Conservation (phyloP, 1,140 invertebrate species). For the Chelonus insularis region DNA sequence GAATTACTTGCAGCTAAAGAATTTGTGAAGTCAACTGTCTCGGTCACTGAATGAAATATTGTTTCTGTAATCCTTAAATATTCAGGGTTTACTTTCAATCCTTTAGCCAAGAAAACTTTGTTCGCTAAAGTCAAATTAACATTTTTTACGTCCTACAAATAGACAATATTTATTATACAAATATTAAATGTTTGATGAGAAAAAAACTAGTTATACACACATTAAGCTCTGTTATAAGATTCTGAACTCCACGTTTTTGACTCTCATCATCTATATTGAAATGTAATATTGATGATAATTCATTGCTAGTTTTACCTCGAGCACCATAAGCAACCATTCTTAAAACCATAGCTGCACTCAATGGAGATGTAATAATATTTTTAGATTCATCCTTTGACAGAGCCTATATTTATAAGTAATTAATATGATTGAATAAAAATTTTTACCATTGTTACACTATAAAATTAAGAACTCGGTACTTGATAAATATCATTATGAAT, state of each 20-base stretch:
- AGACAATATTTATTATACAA: no score
- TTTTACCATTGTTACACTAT: no score
- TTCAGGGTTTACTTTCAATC: constrained; percentile 1
- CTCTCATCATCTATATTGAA: constrained; percentile 35
- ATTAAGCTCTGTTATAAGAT: constrained; percentile 40
- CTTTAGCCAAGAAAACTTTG: constrained; percentile 7
- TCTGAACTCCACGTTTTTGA: constrained; percentile 31
- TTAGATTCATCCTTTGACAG: constrained; percentile 24
- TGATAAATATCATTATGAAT: no score
- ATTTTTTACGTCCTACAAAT: constrained; percentile 10
- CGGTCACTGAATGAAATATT: neutral
- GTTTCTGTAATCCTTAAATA: neutral
- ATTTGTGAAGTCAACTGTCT: neutral
- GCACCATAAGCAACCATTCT: constrained; percentile 48
- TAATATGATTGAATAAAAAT: neutral
- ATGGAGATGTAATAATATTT: constrained; percentile 45
- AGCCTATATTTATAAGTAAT: constrained; percentile 27
- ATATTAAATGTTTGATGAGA: no score
- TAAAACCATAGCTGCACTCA: constrained; percentile 43
- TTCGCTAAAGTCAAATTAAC: constrained; percentile 19
- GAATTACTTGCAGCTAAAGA: neutral
- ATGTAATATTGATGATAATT: constrained; percentile 40
- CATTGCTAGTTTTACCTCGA: constrained; percentile 36
- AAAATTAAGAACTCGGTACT: no score
- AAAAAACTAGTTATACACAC: constrained; percentile 33